These are phyloP conservation scores for Zelleria hepariella DNA, from an alignment of 2,888 invertebrate species.

Conservation along the genomic window DNA sequence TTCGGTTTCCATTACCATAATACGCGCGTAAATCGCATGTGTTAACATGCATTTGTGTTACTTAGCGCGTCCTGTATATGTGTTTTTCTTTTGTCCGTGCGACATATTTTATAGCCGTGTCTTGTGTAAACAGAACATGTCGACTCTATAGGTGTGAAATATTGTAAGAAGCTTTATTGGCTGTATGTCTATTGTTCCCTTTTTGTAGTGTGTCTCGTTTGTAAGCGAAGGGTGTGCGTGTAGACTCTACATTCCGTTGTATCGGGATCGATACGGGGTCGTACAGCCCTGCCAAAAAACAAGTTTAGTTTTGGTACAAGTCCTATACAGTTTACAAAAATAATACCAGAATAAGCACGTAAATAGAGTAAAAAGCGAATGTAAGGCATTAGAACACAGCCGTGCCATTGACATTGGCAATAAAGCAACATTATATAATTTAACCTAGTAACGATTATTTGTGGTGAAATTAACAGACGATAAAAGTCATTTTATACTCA, in stretches of 20 bases:
- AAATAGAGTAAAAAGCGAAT: conserved; percentile 20
- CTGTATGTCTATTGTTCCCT: conserved; percentile 50
- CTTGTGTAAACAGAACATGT: conserved; percentile 66
- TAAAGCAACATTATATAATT: conserved; percentile 60
- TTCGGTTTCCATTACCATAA: conserved; percentile 57
- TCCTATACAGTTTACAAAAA: background rate
- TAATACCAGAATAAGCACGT: background rate
- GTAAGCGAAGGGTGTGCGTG: conserved; percentile 26
- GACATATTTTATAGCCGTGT: conserved; percentile 63
- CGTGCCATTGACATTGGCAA: conserved; percentile 52
- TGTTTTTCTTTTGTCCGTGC: conserved; percentile 61
- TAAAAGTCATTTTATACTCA: conserved; percentile 73
- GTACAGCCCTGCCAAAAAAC: background rate
- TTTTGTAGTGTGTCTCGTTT: conserved; percentile 15
- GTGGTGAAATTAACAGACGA: conserved; percentile 72
- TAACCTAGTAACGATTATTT: conserved; percentile 66
- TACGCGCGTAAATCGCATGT: conserved; percentile 34
- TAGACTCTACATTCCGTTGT: background rate
- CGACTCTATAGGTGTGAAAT: conserved; percentile 57
- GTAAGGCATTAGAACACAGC: conserved; percentile 33
- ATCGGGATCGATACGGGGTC: background rate
- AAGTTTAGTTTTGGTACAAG: background rate
- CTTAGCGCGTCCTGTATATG: conserved; percentile 37
- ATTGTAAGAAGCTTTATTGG: conserved; percentile 64
- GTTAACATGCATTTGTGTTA: conserved; percentile 48